Evolutionary conservation across 2,888 invertebrate species (phyloP).

Genomic region (Cinara cedri): DNA sequence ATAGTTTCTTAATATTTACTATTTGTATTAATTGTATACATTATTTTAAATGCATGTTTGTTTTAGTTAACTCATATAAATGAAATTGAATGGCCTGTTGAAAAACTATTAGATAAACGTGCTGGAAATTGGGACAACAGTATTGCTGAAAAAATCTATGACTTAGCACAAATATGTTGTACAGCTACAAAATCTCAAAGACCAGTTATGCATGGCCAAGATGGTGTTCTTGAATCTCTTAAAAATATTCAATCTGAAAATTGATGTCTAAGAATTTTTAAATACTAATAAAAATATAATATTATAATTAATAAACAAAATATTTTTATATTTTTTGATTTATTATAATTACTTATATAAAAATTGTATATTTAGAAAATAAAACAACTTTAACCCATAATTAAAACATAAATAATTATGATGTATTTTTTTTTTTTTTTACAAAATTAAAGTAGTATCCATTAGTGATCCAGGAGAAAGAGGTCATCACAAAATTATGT

Average conservation of each 20-base stretch:
- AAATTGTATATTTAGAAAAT: no score
- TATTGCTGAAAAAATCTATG: slow-evolving; percentile 66
- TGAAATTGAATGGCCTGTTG: slow-evolving; percentile 66
- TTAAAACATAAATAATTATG: no score
- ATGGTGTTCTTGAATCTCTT: slow-evolving; percentile 35
- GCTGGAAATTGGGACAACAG: slow-evolving; percentile 66
- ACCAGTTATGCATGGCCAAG: slow-evolving; percentile 37
- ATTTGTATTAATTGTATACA: no score
- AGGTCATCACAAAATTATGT: no score
- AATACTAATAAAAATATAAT: slow-evolving; percentile 4
- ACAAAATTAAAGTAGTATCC: no score
- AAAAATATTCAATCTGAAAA: slow-evolving; percentile 46
- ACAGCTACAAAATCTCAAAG: slow-evolving; percentile 25
- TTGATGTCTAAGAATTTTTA: background rate
- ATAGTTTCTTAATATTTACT: no score
- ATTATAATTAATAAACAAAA: slow-evolving; percentile 5
- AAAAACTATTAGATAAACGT: slow-evolving; percentile 67
- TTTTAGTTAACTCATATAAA: slow-evolving; percentile 67
- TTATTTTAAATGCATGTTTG: slow-evolving; percentile 19
- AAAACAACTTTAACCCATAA: no score
- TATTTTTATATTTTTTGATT: background rate
- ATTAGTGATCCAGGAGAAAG: no score
- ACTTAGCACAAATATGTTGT: slow-evolving; percentile 63
- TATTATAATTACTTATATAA: no score
- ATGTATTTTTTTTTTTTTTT: no score